Evolutionary conservation across 2,113 vertebrate genomes (phyloP).

Genomic region (Sphaerodactylus townsendi): DNA sequence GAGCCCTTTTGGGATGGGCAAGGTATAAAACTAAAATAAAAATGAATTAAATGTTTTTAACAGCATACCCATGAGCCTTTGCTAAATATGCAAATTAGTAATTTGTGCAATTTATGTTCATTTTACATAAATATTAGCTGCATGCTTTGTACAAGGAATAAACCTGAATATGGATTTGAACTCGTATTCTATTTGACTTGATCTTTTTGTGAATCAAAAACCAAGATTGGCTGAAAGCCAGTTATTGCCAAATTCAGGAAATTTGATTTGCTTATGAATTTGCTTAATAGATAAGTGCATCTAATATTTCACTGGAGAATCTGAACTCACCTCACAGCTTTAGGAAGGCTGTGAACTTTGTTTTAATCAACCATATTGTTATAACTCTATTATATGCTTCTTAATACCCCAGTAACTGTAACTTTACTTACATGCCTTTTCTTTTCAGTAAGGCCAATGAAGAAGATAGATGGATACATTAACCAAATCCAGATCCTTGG

Average conservation of each 20-base stretch:
- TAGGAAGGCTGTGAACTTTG: neutral
- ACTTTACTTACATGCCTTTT: no score
- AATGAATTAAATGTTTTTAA: no score
- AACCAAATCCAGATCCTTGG: neutral
- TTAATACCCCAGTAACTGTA: no score
- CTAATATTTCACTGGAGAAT: neutral
- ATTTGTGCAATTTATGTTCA: no score
- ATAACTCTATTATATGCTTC: neutral
- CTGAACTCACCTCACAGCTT: neutral
- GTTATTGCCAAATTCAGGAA: neutral
- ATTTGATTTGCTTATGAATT: neutral
- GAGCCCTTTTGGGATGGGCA: no score
- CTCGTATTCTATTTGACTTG: conserved; percentile 26
- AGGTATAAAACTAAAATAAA: no score
- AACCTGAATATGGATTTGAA: conserved; percentile 35
- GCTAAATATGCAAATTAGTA: no score
- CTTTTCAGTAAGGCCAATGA: neutral
- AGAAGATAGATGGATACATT: neutral
- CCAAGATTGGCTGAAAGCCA: neutral
- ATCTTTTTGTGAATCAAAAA: conserved; percentile 22
- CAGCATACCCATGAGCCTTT: no score
- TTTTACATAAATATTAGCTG: conserved; percentile 29
- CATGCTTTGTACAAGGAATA: conserved; percentile 12
- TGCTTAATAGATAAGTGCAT: neutral
- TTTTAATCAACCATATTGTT: neutral